Evolutionary conservation across 2,797 vertebrate genomes (phyloP).

Genomic region (Agapornis canus): DNA sequence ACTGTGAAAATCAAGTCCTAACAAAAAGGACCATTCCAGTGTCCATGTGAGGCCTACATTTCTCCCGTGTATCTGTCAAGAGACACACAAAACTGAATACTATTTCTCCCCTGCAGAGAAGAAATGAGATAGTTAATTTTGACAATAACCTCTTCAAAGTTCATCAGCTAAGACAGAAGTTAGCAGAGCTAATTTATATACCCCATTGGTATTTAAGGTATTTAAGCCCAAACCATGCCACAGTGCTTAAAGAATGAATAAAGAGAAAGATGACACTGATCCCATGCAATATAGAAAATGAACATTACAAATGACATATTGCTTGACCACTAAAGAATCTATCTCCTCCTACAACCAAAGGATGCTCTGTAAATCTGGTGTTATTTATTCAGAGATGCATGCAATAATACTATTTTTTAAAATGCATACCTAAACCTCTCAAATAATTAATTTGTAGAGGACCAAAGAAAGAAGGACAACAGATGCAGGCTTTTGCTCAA

Average conservation of each 20-base stretch:
- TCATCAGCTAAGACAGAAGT: not conserved
- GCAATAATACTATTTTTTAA: not conserved
- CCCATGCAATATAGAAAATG: not conserved
- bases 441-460: not conserved
- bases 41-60: not conserved
- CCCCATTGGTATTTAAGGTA: not conserved
- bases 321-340: not conserved
- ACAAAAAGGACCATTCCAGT: not conserved
- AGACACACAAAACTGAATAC: not conserved
- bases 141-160: not conserved
- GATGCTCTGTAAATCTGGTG: not conserved
- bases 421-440: not conserved
- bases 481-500: not conserved
- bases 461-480: not conserved
- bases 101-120: not conserved
- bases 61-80: not conserved
- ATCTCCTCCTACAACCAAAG: not conserved
- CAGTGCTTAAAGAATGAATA: not conserved
- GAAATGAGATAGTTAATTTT: not conserved
- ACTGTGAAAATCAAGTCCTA: not conserved
- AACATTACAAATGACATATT: not conserved
- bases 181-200: not conserved
- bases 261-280: not conserved
- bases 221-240: not conserved
- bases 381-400: not conserved